Evolutionary conservation across 2,113 vertebrate genomes (phyloP), one percentile per base, ranked within the genome.

Genomic region (Nibea albiflora): DNA sequence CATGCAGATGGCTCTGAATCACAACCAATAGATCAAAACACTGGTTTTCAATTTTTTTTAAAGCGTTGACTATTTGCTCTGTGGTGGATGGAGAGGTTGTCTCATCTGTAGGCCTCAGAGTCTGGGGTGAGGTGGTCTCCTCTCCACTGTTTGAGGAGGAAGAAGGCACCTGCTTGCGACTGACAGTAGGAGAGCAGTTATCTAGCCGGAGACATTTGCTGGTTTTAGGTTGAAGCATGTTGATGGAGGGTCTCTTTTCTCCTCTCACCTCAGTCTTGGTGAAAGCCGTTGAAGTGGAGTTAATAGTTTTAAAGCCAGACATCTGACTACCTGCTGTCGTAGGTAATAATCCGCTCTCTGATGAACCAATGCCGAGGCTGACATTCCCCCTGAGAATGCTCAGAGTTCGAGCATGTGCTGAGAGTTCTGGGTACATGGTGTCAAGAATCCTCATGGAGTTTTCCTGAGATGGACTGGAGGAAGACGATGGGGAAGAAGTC

Each of bases 391-490:
- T 95, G 62, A 99, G 95, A 62, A 99, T 97, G 91, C 92, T 98
- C 50, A 99, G 94, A 11, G 98, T 99, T 58, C 97, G 95, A 11
- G 97, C 98, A 4, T 96, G 95, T 53, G 98, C 97, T 1, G 98
- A 99, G 1, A 99, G 89, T 67, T 98, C 96, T 7, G 98, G 98
- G 85, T 99, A 99, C 97, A 99, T 98, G 52, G 95, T 96, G 83
- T 99, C 98, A 5, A 99, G 82, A 62, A 99, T 97, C 85, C 96
- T 96, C 85, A 99, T 97, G 0, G 98, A 98, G 76, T 97, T 99
- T 73, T 98, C 97, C 86, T 96, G 97, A 20, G 95, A 88, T 0
- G 90, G 91, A 3, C 56, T 89, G 2, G 92, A 74, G 54, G 93
- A 73, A 3, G 94, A 56, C 2, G 94, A 60, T 0, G 83, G 78